Evolutionary conservation across 2,113 vertebrate genomes (phyloP).

Genomic region (Pteropus alecto): DNA sequence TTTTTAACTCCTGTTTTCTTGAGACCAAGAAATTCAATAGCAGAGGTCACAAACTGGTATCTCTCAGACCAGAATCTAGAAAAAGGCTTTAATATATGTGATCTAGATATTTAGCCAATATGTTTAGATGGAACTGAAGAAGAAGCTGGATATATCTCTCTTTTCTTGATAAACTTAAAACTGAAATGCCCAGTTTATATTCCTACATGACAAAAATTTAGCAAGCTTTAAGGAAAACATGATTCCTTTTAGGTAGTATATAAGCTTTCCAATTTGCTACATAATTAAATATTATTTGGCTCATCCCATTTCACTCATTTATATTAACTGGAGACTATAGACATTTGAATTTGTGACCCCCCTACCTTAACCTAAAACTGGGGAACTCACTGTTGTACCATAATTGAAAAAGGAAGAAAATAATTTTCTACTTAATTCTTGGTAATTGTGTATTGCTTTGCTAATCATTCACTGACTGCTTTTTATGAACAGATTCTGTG

Average conservation of each 20-base stretch:
- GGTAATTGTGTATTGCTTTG: background rate
- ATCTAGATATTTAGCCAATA: background rate
- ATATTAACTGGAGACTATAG: background rate
- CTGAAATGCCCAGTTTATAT: background rate
- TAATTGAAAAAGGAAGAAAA: background rate
- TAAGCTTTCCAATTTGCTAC: background rate
- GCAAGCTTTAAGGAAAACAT: background rate
- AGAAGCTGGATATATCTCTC: background rate
- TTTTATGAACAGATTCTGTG: background rate
- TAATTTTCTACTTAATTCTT: background rate
- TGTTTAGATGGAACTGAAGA: background rate
- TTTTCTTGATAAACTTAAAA: background rate
- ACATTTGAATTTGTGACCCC: background rate
- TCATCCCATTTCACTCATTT: background rate
- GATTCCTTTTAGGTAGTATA: background rate
- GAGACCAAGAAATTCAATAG: background rate
- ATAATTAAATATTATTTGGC: background rate
- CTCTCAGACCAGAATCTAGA: background rate
- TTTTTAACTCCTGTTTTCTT: background rate
- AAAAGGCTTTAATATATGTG: background rate
- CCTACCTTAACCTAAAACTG: background rate
- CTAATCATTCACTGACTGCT: background rate
- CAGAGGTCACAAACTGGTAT: background rate
- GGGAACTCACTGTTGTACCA: background rate
- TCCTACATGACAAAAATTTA: background rate